Evolutionary conservation across 2,888 invertebrate species (phyloP).

Genomic region (Cryptophagus acutangulus): DNA sequence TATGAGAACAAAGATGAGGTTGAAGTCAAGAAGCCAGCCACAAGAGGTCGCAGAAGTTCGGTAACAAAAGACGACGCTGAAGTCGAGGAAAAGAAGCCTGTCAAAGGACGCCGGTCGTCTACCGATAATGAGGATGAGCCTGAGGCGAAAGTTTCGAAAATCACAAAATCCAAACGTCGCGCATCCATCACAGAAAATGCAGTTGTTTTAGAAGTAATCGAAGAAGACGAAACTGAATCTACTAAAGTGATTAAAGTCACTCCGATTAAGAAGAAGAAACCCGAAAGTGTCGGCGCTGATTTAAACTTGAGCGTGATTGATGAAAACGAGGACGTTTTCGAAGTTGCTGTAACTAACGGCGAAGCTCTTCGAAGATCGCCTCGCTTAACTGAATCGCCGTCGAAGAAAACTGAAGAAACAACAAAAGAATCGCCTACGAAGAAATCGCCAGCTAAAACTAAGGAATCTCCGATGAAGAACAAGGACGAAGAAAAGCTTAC

Average conservation of each 20-base stretch:
- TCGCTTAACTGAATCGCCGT: slow-evolving; percentile 7
- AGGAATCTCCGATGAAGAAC: slow-evolving; percentile 1
- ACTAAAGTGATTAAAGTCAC: no score
- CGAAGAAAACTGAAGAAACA: neutral
- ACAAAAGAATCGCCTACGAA: slow-evolving; percentile 2
- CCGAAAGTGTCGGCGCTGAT: no score
- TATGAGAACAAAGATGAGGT: slow-evolving; percentile 10
- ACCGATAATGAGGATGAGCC: slow-evolving; percentile 17
- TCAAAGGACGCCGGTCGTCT: slow-evolving; percentile 22
- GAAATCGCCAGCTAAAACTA: slow-evolving; percentile 5
- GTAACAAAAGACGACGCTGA: slow-evolving; percentile 13
- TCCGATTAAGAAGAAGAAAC: slow-evolving; percentile 18
- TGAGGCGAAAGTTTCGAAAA: slow-evolving; percentile 9
- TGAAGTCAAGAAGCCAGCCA: slow-evolving; percentile 15
- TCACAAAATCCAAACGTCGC: slow-evolving; percentile 19
- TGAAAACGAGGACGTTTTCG: slow-evolving; percentile 24
- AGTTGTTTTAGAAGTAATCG: slow-evolving; percentile 16
- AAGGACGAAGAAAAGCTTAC: neutral
- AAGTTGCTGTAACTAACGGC: slow-evolving; percentile 5
- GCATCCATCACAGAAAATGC: slow-evolving; percentile 15
- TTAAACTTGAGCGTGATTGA: slow-evolving; percentile 27
- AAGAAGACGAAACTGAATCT: no score
- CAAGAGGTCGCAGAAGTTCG: slow-evolving; percentile 19
- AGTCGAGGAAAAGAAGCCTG: slow-evolving; percentile 9
- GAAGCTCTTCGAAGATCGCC: slow-evolving; percentile 4